Percentiles rank a stretch among this genome's conserved stretches.
Conservation (phyloP, 2,888 invertebrate genomes). For the Sicus ferrugineus region DNA sequence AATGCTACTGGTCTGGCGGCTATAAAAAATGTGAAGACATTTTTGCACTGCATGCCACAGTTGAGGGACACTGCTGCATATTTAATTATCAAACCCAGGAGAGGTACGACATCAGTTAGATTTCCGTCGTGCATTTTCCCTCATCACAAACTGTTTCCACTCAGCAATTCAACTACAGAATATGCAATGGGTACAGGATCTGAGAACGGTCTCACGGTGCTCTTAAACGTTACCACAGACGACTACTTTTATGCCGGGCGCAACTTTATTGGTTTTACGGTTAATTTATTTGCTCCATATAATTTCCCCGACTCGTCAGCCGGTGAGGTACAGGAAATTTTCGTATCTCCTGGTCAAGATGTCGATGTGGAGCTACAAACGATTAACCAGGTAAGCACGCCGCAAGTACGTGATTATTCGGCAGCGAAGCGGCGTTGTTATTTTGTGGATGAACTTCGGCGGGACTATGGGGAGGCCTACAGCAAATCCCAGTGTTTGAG, state of each 20-base stretch:
- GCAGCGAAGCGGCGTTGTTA: constrained; percentile 49
- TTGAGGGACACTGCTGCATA: constrained; percentile 51
- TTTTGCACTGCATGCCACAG: constrained; percentile 42
- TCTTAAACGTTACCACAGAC: constrained; percentile 48
- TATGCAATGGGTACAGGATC: constrained; percentile 38
- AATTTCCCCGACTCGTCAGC: constrained; percentile 43
- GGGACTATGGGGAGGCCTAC: constrained; percentile 37
- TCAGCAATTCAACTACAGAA: constrained; percentile 2
- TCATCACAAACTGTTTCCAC: not conserved
- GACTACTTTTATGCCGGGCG: constrained; percentile 49
- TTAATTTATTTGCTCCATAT: constrained; percentile 49
- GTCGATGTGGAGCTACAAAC: constrained; percentile 42
- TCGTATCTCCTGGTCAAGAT: constrained; percentile 44
- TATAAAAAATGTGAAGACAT: constrained; percentile 45
- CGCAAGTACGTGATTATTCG: constrained; percentile 42
- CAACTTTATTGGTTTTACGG: constrained; percentile 43
- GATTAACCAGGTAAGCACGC: constrained; percentile 41
- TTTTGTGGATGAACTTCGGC: constrained; percentile 47
- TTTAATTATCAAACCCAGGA: constrained; percentile 46
- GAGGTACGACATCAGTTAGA: constrained; percentile 7
- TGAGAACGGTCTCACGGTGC: constrained; percentile 44
- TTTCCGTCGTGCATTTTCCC: not conserved
- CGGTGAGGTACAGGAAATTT: constrained; percentile 42
- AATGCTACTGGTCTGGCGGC: constrained; percentile 46
- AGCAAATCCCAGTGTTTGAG: constrained; percentile 49